Conservation (phyloP, 1,140 invertebrate species). For the Aethina tumida region DNA sequence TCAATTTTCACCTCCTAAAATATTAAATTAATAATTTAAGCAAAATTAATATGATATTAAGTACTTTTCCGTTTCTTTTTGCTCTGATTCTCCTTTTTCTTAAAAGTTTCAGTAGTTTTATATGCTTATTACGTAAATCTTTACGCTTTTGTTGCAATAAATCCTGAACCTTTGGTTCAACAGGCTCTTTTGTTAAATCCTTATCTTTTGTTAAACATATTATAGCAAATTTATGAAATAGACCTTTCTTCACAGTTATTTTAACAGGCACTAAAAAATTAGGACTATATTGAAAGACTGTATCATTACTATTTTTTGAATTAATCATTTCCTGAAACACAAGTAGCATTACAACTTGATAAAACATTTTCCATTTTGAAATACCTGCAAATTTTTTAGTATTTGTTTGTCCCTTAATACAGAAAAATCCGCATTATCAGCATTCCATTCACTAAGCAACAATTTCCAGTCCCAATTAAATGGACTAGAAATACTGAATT, state of each 20-base stretch:
- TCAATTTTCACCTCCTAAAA: slow-evolving; percentile 32
- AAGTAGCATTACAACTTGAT: no score
- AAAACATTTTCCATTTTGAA: no score
- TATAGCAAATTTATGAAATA: slow-evolving; percentile 43
- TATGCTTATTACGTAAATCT: slow-evolving; percentile 45
- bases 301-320: no score
- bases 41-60: slow-evolving; percentile 3
- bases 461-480: slow-evolving; percentile 65
- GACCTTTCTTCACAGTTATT: slow-evolving; percentile 39
- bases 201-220: slow-evolving; percentile 51
- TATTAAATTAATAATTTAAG: slow-evolving; percentile 7
- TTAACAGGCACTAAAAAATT: slow-evolving; percentile 46
- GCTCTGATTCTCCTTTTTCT: slow-evolving; percentile 43
- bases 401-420: slow-evolving; percentile 21
- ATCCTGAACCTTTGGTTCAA: slow-evolving; percentile 50
- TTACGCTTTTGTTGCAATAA: slow-evolving; percentile 46
- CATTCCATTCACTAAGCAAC: slow-evolving; percentile 59
- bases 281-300: no score
- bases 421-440: slow-evolving; percentile 13
- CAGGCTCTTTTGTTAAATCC: slow-evolving; percentile 46
- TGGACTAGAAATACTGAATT: slow-evolving; percentile 63
- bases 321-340: no score
- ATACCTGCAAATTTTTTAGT: slow-evolving; percentile 18
- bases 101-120: slow-evolving; percentile 46
- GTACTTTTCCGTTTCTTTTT: slow-evolving; percentile 34